Evolutionary conservation across 2,797 vertebrate genomes (phyloP), one percentile per base, ranked within the genome.

Genomic region (Caiman crocodilus): DNA sequence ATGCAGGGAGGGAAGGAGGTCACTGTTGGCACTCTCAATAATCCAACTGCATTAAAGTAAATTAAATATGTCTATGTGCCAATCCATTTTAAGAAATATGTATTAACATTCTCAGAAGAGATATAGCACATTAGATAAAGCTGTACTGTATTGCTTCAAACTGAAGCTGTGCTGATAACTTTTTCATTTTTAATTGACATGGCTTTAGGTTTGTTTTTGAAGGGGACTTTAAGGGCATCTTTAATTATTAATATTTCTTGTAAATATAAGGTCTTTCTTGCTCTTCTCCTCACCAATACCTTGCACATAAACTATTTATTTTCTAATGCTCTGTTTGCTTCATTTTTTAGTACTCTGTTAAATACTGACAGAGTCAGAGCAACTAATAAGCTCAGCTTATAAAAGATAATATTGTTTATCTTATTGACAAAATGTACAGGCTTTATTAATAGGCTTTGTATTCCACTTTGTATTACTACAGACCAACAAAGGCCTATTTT

Each of bases 201-300:
- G 58, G 20, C 57, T 94, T 95, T 35, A 30, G 57, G 63, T 50
- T 50, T 50, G 42, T 50, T 50, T 92, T 84, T 32, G 92, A 87
- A 77, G 74, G 84, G 86, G 90, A 75, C 89, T 86, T 92, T 94
- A 94, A 90, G 67, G 58, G 77, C 67, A 85, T 26, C 14, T 83
- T 83, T 78, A 94, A 91, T 96, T 93, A 96, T 95, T 95, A 89
- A 92, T 92, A 90, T 84, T 92, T 96, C 83, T 92, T 74, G 78
- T 77, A 95, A 97, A 94, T 92, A 75, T 64, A 65, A 80, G 88
- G 79, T 82, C n/a, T 92, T 76, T n/a, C 57, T 85, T 93, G 7
- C n/a, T 93, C 94, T 88, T 84, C 60, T 64, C 74, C 56, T 91
- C 60, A 28, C 71, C 81, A 91, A 80, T 59, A 76, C 76, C 16